Evolutionary conservation across 2,888 invertebrate species (phyloP).

Genomic region (Creontiades dilutus): DNA sequence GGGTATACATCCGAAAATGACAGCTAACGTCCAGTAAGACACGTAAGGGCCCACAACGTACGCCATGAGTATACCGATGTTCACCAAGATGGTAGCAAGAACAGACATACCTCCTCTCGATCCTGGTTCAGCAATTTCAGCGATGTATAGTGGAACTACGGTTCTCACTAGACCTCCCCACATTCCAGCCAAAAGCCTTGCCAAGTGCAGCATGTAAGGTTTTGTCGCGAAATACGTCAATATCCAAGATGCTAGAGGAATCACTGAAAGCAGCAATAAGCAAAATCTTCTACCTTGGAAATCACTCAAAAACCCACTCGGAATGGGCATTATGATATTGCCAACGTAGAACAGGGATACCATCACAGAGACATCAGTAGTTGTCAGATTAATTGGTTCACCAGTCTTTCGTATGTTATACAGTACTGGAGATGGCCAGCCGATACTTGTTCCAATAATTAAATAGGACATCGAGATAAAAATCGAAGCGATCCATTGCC

Average conservation of each 20-base stretch:
- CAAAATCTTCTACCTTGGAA: slow-evolving; percentile 85
- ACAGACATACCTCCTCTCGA: slow-evolving; percentile 83
- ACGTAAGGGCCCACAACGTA: slow-evolving; percentile 83
- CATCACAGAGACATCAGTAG: slow-evolving; percentile 82
- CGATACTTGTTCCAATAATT: slow-evolving; percentile 71
- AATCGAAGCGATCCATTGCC: slow-evolving; percentile 74
- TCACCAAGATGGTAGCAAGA: slow-evolving; percentile 81
- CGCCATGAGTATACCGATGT: slow-evolving; percentile 82
- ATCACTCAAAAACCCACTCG: slow-evolving; percentile 83
- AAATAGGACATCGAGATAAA: slow-evolving; percentile 70
- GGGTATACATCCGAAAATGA: slow-evolving; percentile 82
- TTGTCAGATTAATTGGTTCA: slow-evolving; percentile 80
- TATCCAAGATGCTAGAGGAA: slow-evolving; percentile 85
- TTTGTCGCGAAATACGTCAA: slow-evolving; percentile 79
- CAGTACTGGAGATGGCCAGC: slow-evolving; percentile 78
- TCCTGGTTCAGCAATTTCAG: slow-evolving; percentile 82
- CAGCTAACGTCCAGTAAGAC: slow-evolving; percentile 81
- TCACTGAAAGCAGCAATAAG: slow-evolving; percentile 83
- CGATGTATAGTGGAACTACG: slow-evolving; percentile 90
- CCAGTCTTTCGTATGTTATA: slow-evolving; percentile 79
- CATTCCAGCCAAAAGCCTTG: slow-evolving; percentile 72
- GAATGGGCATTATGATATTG: slow-evolving; percentile 79
- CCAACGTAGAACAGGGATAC: slow-evolving; percentile 79
- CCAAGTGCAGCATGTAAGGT: slow-evolving; percentile 70
- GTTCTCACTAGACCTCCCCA: slow-evolving; percentile 83